phyloP scores from a whole-genome alignment of 2,113 vertebrate species.

The Rattus rattus region DNA sequence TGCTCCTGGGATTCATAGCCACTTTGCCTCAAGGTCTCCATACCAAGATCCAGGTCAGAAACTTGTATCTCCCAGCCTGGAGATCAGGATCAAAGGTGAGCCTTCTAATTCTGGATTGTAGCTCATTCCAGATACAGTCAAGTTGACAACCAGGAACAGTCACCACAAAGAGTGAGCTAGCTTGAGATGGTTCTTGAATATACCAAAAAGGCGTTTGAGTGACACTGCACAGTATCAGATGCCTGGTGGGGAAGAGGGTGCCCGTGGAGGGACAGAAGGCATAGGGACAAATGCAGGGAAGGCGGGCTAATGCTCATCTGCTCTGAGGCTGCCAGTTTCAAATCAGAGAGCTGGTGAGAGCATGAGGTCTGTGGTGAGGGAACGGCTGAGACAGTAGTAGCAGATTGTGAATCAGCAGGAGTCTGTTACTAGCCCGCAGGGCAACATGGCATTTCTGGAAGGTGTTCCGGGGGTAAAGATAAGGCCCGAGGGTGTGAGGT shows the following conservation, averaged over 20 bases:
- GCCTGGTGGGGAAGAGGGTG: conserved; percentile 49
- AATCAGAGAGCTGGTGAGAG: background rate
- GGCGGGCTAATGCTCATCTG: conserved; percentile 1
- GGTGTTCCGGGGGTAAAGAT: conserved; percentile 35
- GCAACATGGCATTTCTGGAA: conserved; percentile 61
- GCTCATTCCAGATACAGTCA: no score
- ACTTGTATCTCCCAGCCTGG: no score
- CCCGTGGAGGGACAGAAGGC: background rate
- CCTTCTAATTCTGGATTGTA: no score
- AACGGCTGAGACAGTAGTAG: background rate
- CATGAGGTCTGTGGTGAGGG: background rate
- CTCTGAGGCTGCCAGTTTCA: conserved; percentile 34
- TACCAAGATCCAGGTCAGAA: no score
- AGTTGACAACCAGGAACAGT: no score
- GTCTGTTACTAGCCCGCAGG: conserved; percentile 48
- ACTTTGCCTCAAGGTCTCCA: no score
- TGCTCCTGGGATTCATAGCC: no score
- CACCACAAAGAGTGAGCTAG: background rate
- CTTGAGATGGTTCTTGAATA: background rate
- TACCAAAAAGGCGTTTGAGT: conserved; percentile 1
- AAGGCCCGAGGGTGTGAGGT: background rate
- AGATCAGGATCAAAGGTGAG: no score
- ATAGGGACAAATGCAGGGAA: background rate
- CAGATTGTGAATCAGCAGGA: conserved; percentile 72
- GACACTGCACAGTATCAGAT: background rate